Evolutionary conservation across 2,113 vertebrate genomes (phyloP).

Genomic region (Lasiurus borealis): DNA sequence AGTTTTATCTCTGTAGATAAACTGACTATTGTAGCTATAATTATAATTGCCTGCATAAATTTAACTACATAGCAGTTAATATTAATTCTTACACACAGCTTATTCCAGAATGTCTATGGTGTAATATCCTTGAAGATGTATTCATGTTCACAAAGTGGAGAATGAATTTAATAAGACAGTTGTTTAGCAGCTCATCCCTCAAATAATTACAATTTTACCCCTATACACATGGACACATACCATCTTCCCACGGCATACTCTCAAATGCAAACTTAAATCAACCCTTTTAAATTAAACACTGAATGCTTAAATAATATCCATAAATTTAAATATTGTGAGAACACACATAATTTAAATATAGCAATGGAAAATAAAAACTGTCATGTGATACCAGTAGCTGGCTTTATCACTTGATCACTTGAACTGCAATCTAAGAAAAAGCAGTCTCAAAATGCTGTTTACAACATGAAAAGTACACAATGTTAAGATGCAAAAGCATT

Average conservation of each 20-base stretch:
- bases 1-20: not conserved
- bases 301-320: not conserved
- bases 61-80: not conserved
- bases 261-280: not conserved
- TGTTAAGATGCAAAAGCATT: accelerated
- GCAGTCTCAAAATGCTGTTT: not conserved
- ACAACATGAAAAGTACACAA: not conserved
- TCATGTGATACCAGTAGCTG: not conserved
- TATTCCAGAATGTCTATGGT: not conserved
- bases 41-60: not conserved
- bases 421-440: not conserved
- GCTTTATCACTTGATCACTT: not conserved
- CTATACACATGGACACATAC: accelerated
- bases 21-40: not conserved
- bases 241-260: not conserved
- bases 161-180: not conserved
- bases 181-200: not conserved
- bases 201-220: not conserved
- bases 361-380: not conserved
- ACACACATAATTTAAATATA: not conserved
- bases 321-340: not conserved
- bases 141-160: not conserved
- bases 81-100: not conserved
- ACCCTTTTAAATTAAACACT: not conserved
- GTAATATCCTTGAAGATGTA: not conserved